Evolutionary conservation across 2,888 invertebrate genomes (phyloP), one percentile per base, ranked within the genome.

Genomic region (Plebejus melissa): DNA sequence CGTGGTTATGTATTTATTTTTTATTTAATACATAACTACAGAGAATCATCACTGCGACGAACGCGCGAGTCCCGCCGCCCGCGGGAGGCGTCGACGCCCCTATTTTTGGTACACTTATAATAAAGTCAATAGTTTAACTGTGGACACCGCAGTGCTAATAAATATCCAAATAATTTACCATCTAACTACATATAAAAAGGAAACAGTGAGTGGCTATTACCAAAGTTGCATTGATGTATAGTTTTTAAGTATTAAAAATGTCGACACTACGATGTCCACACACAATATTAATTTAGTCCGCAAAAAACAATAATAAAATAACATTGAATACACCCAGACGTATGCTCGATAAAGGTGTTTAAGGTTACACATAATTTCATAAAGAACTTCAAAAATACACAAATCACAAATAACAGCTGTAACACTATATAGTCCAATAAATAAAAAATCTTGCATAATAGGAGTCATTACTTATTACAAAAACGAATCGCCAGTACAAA

Each of bases 21-120:
- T 91, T 78, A 78, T 78, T 90, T 86, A 88, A 87, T 90, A 90
- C 86, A 90, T 90, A 90, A 89, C 91, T 92, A 91, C 89, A 88
- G 88, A 88, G 88, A 87, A 88, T 89, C 89, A 86, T 87, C 88
- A 85, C 85, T 83, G 86, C 82, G 83, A 81, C 80, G 79, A 79
- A 78, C 78, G 74, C 75, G 79, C 82, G 83, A 77, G 80, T 77
- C 78, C 80, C 54, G 54, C 54, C 54, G 16, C 54, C 54, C 79
- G 74, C 83, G 82, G 81, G 77, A 81, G 79, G 76, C 80, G 76
- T 77, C 79, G 76, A 75, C 77, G 79, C 78, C 77, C 80, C 82
- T 71, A 58, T 87, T 85, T 91, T 92, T 92, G 91, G 90, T 92
- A 90, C 88, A 87, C 87, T 88, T 88, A 84, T 83, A 76, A 78